These are phyloP conservation scores for Leucoraja ocellata DNA, from an alignment of 2,797 vertebrate species.

Conservation along the genomic window DNA sequence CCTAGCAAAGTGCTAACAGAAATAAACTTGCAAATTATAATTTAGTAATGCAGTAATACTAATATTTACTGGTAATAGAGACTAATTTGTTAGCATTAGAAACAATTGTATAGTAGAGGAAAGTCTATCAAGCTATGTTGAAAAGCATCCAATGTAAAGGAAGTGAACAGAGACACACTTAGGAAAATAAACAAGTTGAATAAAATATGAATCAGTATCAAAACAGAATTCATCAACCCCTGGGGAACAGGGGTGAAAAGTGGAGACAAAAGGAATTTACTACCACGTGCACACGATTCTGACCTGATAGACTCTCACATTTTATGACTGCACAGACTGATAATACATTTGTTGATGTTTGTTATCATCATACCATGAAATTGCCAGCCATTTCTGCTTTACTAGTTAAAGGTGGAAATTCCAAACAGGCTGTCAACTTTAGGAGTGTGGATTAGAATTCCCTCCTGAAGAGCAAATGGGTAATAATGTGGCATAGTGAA, in stretches of 20 bases:
- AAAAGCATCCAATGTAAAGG: neutral
- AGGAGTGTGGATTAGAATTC: no score
- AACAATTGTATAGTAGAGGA: neutral
- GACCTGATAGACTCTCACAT: neutral
- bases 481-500: no score
- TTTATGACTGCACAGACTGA: no score
- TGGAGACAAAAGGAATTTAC: neutral
- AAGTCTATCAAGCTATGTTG: neutral
- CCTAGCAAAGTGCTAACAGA: neutral
- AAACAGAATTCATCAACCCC: neutral
- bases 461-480: neutral
- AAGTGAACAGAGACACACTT: neutral
- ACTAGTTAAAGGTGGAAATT: no score
- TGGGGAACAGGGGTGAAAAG: neutral
- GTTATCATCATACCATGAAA: no score
- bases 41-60: neutral
- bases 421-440: no score
- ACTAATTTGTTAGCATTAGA: neutral
- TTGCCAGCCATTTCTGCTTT: no score
- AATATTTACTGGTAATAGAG: neutral
- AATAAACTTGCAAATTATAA: neutral
- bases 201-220: neutral
- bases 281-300: neutral
- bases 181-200: neutral
- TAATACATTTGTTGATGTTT: no score